Evolutionary conservation across 1,140 invertebrate species (phyloP).

Genomic region (Patella vulgata): DNA sequence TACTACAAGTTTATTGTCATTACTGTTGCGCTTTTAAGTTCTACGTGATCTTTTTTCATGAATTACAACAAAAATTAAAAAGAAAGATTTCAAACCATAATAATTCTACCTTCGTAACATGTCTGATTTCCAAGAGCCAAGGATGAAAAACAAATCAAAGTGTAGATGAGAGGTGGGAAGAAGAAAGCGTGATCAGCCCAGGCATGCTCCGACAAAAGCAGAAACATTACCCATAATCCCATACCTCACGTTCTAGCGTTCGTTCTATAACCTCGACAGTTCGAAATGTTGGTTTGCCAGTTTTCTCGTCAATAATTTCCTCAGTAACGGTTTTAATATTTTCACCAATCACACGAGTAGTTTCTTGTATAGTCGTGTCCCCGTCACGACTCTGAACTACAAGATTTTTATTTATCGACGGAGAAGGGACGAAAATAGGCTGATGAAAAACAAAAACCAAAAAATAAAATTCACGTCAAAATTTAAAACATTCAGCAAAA

Average conservation of each 20-base stretch:
- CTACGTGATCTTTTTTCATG: too few species aligned
- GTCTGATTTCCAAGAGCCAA: too few species aligned
- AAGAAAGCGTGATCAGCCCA: background rate
- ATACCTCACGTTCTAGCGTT: slow-evolving; percentile 94
- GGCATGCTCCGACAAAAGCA: background rate
- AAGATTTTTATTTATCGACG: slow-evolving; percentile 67
- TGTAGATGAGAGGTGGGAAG: too few species aligned
- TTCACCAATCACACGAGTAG: slow-evolving; percentile 88
- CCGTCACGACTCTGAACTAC: slow-evolving; percentile 78
- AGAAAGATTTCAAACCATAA: too few species aligned
- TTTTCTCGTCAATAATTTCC: slow-evolving; percentile 85
- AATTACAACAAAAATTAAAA: too few species aligned
- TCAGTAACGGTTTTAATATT: slow-evolving; percentile 86
- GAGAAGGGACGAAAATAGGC: background rate
- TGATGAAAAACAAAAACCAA: slow-evolving; percentile 1
- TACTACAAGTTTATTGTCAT: too few species aligned
- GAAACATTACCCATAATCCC: slow-evolving; percentile 21
- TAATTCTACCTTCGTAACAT: too few species aligned
- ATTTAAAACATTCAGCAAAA: slow-evolving; percentile 4
- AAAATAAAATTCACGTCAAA: background rate
- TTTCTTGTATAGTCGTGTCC: slow-evolving; percentile 85
- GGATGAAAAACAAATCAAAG: too few species aligned
- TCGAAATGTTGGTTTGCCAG: slow-evolving; percentile 84
- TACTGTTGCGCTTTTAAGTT: too few species aligned
- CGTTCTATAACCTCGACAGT: slow-evolving; percentile 94